Conservation (phyloP, 2,888 invertebrate species). For the Pogonocherus hispidulus region DNA sequence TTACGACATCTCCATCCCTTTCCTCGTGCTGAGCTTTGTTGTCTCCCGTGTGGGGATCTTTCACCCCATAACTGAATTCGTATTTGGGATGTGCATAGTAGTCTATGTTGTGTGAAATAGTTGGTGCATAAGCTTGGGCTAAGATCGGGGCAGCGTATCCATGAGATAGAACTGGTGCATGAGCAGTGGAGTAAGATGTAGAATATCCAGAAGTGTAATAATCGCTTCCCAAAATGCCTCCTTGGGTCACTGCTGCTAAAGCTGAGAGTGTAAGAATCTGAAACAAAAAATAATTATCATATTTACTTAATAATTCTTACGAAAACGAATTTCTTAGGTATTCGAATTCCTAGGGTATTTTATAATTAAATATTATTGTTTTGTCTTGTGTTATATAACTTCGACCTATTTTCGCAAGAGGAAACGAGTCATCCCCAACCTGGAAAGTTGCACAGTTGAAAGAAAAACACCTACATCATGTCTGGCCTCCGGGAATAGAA, state of each 20-base stretch:
- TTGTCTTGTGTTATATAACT: no score
- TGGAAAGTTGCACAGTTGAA: no score
- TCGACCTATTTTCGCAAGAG: no score
- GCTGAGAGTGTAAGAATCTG: conserved; percentile 10
- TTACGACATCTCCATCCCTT: conserved; percentile 73
- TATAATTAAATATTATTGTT: no score
- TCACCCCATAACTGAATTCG: conserved; percentile 71
- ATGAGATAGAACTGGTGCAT: conserved; percentile 44
- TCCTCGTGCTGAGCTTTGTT: conserved; percentile 71
- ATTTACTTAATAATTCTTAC: background rate
- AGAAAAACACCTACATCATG: no score
- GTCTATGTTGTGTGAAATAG: conserved; percentile 29
- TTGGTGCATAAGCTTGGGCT: conserved; percentile 23
- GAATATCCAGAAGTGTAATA: conserved; percentile 3
- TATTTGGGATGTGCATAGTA: conserved; percentile 52
- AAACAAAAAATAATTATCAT: conserved; percentile 1
- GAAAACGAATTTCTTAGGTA: no score
- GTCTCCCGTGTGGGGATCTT: conserved; percentile 73
- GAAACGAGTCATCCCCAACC: no score
- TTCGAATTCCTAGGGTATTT: no score
- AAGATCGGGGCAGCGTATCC: conserved; percentile 33
- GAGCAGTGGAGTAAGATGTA: conserved; percentile 11
- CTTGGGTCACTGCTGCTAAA: conserved; percentile 9
- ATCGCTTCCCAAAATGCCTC: background rate
- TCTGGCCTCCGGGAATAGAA: no score